Evolutionary conservation across 2,113 vertebrate species (phyloP).

Genomic region (Monopterus albus): DNA sequence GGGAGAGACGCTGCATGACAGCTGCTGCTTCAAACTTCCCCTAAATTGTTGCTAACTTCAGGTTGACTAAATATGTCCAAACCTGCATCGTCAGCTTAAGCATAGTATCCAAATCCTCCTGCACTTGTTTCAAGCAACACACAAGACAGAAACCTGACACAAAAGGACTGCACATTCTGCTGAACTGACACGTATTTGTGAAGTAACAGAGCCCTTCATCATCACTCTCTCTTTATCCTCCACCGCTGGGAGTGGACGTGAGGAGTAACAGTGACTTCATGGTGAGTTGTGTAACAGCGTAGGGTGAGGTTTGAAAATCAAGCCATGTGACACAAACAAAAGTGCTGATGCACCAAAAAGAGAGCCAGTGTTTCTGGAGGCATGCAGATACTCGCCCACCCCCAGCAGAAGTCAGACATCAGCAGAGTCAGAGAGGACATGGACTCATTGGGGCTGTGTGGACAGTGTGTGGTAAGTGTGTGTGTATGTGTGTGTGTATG

Average conservation of each 20-base stretch:
- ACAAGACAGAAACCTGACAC: slow-evolving; percentile 37
- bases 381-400: slow-evolving; percentile 42
- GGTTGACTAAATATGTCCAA: slow-evolving; percentile 55
- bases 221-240: slow-evolving; percentile 26
- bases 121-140: slow-evolving; percentile 21
- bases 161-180: neutral
- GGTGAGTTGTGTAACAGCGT: slow-evolving; percentile 68
- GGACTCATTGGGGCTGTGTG: slow-evolving; percentile 17
- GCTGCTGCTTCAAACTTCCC: slow-evolving; percentile 68
- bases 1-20: slow-evolving; percentile 61
- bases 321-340: slow-evolving; percentile 70
- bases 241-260: slow-evolving; percentile 65
- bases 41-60: slow-evolving; percentile 58
- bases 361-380: slow-evolving; percentile 59
- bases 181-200: slow-evolving; percentile 41
- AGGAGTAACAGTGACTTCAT: slow-evolving; percentile 66
- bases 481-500: slow-evolving; percentile 12
- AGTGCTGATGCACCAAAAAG: slow-evolving; percentile 75
- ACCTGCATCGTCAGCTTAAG: slow-evolving; percentile 42
- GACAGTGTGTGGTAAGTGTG: slow-evolving; percentile 47
- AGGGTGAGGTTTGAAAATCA: slow-evolving; percentile 64
- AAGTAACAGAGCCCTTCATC: slow-evolving; percentile 48
- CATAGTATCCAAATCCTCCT: slow-evolving; percentile 19
- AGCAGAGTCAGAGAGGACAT: slow-evolving; percentile 50
- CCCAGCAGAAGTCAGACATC: neutral